phyloP scores from a whole-genome alignment of 1,140 invertebrate species.

The Grapholita molesta region DNA sequence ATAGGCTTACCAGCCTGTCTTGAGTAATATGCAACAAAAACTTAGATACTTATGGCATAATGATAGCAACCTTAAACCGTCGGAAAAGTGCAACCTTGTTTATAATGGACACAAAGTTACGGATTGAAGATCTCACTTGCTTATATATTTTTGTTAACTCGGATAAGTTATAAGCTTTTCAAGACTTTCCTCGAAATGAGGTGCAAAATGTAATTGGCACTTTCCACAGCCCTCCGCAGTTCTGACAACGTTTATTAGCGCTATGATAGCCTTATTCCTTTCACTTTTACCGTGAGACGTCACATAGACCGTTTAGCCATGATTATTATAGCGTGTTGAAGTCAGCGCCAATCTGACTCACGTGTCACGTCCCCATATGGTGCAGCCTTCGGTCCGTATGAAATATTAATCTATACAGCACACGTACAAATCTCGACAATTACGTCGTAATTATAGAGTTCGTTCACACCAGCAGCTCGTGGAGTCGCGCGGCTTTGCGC shows the following conservation, averaged over 20 bases:
- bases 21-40: neutral
- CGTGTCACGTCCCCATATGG: neutral
- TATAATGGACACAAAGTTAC: too few species aligned
- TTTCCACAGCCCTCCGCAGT: neutral
- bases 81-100: too few species aligned
- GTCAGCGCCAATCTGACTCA: constrained; percentile 7
- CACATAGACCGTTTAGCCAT: neutral
- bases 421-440: constrained; percentile 15
- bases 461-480: constrained; percentile 6
- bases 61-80: too few species aligned
- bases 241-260: neutral
- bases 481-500: constrained; percentile 37
- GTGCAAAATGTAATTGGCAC: neutral
- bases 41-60: neutral
- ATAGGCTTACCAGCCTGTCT: too few species aligned
- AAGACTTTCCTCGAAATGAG: too few species aligned
- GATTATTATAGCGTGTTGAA: neutral
- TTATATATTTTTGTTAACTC: too few species aligned
- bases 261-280: neutral
- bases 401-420: neutral
- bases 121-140: too few species aligned
- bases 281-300: neutral
- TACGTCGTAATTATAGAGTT: constrained; percentile 17
- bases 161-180: too few species aligned
- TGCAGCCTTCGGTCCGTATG: neutral